A percentile compares a stretch with the other conserved stretches of the same genome.
Conservation (phyloP, 2,888 invertebrate genomes). For the Drosophila atroscutellata region DNA sequence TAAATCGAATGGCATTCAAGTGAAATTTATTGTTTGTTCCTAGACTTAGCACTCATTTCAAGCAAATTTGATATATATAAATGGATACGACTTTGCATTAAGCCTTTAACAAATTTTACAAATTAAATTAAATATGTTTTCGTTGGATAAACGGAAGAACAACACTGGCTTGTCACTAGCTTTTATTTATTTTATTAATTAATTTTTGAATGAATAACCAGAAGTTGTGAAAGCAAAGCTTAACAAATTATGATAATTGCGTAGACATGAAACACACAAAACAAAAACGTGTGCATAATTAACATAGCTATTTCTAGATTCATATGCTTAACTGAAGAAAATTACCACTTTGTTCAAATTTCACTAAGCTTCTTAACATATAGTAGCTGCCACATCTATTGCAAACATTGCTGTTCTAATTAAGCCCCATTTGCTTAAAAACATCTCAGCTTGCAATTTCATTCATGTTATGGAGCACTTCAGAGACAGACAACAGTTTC, state of each 20-base stretch:
- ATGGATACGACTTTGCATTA: not conserved
- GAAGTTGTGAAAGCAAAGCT: not conserved
- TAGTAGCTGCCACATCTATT: not conserved
- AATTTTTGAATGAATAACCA: not conserved
- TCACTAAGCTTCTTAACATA: constrained; percentile 7
- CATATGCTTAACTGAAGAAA: not conserved
- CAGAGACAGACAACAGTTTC: constrained; percentile 30
- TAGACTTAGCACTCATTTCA: not conserved
- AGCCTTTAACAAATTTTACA: not conserved
- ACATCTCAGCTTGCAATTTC: constrained; percentile 22
- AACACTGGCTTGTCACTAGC: not conserved
- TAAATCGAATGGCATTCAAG: not conserved
- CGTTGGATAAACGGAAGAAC: not conserved
- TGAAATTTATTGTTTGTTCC: not conserved
- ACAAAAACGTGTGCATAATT: not conserved
- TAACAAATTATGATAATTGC: not conserved
- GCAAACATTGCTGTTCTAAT: constrained; percentile 1
- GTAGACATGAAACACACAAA: not conserved
- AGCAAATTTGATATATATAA: not conserved
- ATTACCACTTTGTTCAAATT: not conserved
- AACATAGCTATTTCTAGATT: constrained; percentile 1
- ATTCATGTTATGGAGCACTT: not conserved
- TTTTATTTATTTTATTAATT: not conserved
- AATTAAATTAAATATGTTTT: not conserved
- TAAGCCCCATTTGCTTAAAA: constrained; percentile 4